These are phyloP conservation scores for Clusia tigrina DNA, from an alignment of 2,888 invertebrate genomes.

Conservation along the genomic window DNA sequence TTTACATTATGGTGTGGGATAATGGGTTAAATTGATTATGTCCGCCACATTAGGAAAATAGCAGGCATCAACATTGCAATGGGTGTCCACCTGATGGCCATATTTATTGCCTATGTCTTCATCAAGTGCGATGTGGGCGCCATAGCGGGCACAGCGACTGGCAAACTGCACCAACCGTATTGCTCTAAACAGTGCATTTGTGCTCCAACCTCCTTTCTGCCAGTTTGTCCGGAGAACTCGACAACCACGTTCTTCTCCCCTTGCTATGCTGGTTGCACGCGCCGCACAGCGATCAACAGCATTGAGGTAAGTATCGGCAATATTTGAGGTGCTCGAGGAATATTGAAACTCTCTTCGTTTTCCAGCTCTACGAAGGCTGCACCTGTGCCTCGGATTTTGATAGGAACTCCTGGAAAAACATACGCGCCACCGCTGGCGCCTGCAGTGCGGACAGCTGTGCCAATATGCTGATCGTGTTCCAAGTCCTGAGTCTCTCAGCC, in stretches of 20 bases:
- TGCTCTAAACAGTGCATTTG: conserved; percentile 70
- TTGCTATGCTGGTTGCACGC: conserved; percentile 76
- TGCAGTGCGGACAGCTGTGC: conserved; percentile 67
- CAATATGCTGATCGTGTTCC: conserved; percentile 66
- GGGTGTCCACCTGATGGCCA: conserved; percentile 62
- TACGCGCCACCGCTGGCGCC: conserved; percentile 67
- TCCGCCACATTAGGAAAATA: conserved; percentile 63
- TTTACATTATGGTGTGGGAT: background rate
- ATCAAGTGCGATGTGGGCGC: conserved; percentile 65
- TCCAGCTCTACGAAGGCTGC: conserved; percentile 67
- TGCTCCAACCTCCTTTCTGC: conserved; percentile 66
- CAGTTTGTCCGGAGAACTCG: conserved; percentile 70
- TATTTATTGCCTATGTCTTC: conserved; percentile 65
- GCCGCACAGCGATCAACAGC: conserved; percentile 62
- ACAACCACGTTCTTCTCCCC: conserved; percentile 73
- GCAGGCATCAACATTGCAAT: conserved; percentile 66
- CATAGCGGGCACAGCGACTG: conserved; percentile 65
- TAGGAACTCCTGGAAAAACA: conserved; percentile 32
- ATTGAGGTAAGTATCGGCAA: conserved; percentile 57
- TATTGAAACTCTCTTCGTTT: too few species aligned
- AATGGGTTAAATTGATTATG: conserved; percentile 8
- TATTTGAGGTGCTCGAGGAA: too few species aligned
- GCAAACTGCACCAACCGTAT: conserved; percentile 63
- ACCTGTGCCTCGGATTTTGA: conserved; percentile 63
- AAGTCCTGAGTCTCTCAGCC: conserved; percentile 63